Evolutionary conservation across 2,888 invertebrate genomes (phyloP).

Genomic region (Frankliniella fusca): DNA sequence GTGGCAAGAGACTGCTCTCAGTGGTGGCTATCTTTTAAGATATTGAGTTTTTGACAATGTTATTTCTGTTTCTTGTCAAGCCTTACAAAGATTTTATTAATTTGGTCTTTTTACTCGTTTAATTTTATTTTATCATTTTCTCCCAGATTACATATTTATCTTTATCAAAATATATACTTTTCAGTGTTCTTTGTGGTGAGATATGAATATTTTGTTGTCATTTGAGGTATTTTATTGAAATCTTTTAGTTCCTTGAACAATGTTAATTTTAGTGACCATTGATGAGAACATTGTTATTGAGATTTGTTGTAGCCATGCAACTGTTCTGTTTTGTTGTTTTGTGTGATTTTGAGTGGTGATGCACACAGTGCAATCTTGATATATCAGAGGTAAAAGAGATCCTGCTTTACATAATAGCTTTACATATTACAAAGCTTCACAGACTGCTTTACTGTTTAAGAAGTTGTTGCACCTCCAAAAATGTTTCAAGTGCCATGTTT

Average conservation of each 20-base stretch:
- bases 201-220: conserved; percentile 16
- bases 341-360: background rate
- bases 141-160: too few species aligned
- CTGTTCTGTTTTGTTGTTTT: background rate
- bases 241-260: conserved; percentile 18
- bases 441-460: background rate
- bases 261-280: conserved; percentile 1
- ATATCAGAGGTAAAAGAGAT: background rate
- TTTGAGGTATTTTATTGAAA: conserved; percentile 18
- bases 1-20: too few species aligned
- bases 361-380: conserved; percentile 1
- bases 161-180: too few species aligned
- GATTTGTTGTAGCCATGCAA: conserved; percentile 3
- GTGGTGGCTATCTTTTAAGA: too few species aligned
- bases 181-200: background rate
- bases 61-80: background rate
- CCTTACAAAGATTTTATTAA: background rate
- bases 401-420: too few species aligned
- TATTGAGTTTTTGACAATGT: too few species aligned
- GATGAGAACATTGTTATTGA: background rate
- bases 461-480: background rate
- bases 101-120: background rate
- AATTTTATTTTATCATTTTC: background rate
- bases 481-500: background rate
- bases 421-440: too few species aligned